Evolutionary conservation across 2,113 vertebrate genomes (phyloP).

Genomic region (Rhombomys opimus): DNA sequence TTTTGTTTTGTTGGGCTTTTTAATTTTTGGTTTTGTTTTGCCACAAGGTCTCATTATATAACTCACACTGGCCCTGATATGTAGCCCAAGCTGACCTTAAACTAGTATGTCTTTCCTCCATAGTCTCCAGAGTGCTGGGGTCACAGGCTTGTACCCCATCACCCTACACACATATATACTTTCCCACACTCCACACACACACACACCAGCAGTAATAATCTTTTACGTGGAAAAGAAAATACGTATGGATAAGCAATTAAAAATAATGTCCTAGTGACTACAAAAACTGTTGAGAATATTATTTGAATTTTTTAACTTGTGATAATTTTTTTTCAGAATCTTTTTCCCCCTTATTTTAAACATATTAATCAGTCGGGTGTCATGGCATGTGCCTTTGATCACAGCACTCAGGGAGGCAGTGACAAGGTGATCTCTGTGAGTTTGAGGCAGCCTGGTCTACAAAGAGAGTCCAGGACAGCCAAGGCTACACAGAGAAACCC

Average conservation of each 20-base stretch:
- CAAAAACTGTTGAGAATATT: neutral
- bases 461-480: too few species aligned
- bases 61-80: neutral
- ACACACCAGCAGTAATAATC: neutral
- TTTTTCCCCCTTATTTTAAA: slow-evolving; percentile 36
- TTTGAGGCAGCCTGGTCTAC: too few species aligned
- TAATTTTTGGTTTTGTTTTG: neutral
- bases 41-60: neutral
- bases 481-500: too few species aligned
- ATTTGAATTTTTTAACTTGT: neutral
- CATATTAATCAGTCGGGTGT: neutral
- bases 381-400: too few species aligned
- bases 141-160: neutral
- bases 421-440: too few species aligned
- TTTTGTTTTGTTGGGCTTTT: neutral
- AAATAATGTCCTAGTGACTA: slow-evolving; percentile 54
- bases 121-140: neutral
- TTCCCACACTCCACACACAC: neutral
- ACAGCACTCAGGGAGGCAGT: too few species aligned
- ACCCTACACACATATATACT: neutral
- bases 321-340: neutral
- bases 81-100: neutral
- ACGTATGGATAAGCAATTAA: slow-evolving; percentile 17
- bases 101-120: neutral
- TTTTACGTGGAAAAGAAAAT: slow-evolving; percentile 55